A percentile compares a stretch with the other conserved stretches of the same genome.
Evolutionary conservation across 2,888 invertebrate species (phyloP).

Genomic region (Oligia strigilis): DNA sequence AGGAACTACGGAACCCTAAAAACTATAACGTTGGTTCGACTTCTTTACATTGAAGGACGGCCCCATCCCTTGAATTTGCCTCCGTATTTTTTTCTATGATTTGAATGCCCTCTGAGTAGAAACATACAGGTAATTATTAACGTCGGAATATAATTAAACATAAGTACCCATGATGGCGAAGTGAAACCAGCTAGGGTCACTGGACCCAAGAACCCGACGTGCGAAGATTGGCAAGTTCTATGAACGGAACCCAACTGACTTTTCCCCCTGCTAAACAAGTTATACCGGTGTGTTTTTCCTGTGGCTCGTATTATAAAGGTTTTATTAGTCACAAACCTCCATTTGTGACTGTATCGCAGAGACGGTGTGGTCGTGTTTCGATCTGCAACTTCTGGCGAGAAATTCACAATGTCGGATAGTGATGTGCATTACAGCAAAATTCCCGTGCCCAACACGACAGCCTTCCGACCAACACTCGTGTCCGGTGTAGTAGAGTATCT

Average conservation of each 20-base stretch:
- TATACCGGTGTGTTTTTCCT: constrained; percentile 38
- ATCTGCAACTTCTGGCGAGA: constrained; percentile 9
- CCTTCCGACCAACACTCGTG: constrained; percentile 44
- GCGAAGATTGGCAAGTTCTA: not conserved
- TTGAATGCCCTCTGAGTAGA: too few species aligned
- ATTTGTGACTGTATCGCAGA: constrained; percentile 44
- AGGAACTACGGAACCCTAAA: too few species aligned
- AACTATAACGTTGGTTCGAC: too few species aligned
- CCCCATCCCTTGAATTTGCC: too few species aligned
- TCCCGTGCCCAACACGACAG: constrained; percentile 42
- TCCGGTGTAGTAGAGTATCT: constrained; percentile 43
- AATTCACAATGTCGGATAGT: constrained; percentile 36
- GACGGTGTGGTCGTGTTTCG: constrained; percentile 31
- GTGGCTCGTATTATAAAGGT: constrained; percentile 26
- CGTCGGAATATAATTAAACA: not conserved
- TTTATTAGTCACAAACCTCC: constrained; percentile 25
- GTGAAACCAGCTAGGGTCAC: constrained; percentile 1
- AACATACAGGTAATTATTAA: too few species aligned
- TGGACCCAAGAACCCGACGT: not conserved
- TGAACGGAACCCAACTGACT: constrained; percentile 36
- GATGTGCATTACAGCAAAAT: constrained; percentile 56
- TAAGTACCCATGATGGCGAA: not conserved
- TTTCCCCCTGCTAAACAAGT: constrained; percentile 14
- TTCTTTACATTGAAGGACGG: too few species aligned
- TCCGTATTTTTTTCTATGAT: too few species aligned